phyloP scores from a whole-genome alignment of 2,113 vertebrate species.

The Corapipo altera region DNA sequence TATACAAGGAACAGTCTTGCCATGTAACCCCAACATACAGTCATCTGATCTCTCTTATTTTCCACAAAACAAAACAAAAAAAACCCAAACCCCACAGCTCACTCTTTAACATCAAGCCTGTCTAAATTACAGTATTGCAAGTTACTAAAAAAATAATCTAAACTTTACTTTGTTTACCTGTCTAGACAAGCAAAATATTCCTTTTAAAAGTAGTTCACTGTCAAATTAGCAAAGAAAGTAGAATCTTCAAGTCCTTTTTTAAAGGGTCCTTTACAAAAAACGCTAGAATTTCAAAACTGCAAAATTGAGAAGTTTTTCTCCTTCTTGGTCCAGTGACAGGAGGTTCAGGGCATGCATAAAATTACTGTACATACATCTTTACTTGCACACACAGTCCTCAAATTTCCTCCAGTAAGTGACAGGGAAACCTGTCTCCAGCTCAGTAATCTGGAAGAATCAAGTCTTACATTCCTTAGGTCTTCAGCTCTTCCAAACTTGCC shows the following conservation, averaged over 20 bases:
- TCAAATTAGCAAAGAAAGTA: neutral
- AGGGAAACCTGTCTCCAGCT: neutral
- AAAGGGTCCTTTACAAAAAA: neutral
- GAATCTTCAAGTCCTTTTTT: neutral
- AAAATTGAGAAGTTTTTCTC: neutral
- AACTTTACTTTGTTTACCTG: neutral
- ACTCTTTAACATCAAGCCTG: neutral
- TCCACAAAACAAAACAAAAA: neutral
- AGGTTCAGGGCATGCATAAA: neutral
- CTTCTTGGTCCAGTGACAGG: neutral
- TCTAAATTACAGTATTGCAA: neutral
- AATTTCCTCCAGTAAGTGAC: neutral
- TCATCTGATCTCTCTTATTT: neutral
- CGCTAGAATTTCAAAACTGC: neutral
- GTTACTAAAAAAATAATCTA: neutral
- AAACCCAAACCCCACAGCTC: neutral
- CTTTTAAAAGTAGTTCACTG: neutral
- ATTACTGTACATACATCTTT: neutral
- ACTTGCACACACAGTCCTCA: neutral
- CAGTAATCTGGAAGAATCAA: neutral
- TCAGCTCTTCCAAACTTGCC: neutral
- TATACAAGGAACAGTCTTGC: neutral
- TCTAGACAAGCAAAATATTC: neutral
- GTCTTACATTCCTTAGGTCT: neutral
- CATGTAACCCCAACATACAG: neutral